Evolutionary conservation across 2,797 vertebrate species (phyloP).

Genomic region (Urophycis tenuis): DNA sequence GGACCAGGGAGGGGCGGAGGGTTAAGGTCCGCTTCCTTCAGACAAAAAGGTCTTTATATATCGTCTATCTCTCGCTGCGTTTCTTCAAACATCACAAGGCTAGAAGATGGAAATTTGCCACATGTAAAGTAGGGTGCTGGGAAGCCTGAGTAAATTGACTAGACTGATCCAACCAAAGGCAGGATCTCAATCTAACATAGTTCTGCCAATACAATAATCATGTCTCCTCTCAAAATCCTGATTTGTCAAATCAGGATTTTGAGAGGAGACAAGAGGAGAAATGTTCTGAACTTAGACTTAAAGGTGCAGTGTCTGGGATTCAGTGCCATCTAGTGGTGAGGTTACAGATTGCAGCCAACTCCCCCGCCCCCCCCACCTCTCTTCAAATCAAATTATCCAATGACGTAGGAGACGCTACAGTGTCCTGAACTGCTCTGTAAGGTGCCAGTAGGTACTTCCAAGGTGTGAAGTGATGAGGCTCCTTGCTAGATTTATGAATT

Average conservation of each 20-base stretch:
- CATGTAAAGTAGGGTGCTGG: conserved; percentile 1
- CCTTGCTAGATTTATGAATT: no score
- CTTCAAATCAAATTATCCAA: no score
- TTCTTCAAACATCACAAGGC: background rate
- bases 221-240: background rate
- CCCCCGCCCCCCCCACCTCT: no score
- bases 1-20: background rate
- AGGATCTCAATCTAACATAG: background rate
- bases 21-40: background rate
- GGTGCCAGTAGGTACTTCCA: no score
- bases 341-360: no score
- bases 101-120: background rate
- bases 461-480: no score
- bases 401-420: no score
- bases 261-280: background rate
- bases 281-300: background rate
- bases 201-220: background rate
- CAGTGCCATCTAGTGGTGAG: no score
- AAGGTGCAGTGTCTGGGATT: no score
- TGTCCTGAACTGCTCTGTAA: no score
- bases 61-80: background rate
- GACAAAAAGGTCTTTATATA: background rate
- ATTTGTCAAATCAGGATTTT: no score
- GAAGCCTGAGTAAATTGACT: background rate
- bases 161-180: background rate